phyloP scores from a whole-genome alignment of 35 echinoderm and acorn worm species.

The Patiria miniata region DNA sequence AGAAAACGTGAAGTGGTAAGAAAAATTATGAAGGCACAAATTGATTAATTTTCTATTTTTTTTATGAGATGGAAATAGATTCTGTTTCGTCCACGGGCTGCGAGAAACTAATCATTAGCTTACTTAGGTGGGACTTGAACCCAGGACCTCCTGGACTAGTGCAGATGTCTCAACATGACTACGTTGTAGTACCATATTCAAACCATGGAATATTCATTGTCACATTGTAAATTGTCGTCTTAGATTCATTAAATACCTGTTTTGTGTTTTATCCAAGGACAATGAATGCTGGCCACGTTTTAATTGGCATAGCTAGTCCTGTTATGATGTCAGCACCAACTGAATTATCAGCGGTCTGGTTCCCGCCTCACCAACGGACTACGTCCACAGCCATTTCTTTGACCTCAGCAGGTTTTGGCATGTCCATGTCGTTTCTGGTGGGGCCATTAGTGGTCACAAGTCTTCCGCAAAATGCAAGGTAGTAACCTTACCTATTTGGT shows the following conservation, averaged over 20 bases:
- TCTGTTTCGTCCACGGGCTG: background rate
- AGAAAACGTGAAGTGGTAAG: slow-evolving; percentile 40
- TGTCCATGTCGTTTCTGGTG: slow-evolving; percentile 77
- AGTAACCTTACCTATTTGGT: background rate
- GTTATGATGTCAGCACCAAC: slow-evolving; percentile 82
- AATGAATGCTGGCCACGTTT: slow-evolving; percentile 83
- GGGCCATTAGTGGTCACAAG: slow-evolving; percentile 72
- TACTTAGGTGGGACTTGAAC: background rate
- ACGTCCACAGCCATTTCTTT: slow-evolving; percentile 80
- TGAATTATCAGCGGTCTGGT: slow-evolving; percentile 77
- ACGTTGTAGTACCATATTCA: no score
- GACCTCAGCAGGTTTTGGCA: slow-evolving; percentile 44
- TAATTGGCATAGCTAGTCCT: slow-evolving; percentile 81
- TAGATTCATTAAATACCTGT: background rate
- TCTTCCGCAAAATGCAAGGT: background rate
- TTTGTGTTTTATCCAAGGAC: slow-evolving; percentile 41
- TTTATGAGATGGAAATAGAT: background rate
- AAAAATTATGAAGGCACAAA: background rate
- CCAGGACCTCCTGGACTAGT: background rate
- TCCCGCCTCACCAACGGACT: slow-evolving; percentile 86
- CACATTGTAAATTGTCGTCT: no score
- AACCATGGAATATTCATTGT: no score
- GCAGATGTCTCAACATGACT: no score
- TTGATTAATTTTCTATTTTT: no score
- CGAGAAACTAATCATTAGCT: background rate